Conservation (phyloP, 2,888 invertebrate species). For the Latrodectus elegans region DNA sequence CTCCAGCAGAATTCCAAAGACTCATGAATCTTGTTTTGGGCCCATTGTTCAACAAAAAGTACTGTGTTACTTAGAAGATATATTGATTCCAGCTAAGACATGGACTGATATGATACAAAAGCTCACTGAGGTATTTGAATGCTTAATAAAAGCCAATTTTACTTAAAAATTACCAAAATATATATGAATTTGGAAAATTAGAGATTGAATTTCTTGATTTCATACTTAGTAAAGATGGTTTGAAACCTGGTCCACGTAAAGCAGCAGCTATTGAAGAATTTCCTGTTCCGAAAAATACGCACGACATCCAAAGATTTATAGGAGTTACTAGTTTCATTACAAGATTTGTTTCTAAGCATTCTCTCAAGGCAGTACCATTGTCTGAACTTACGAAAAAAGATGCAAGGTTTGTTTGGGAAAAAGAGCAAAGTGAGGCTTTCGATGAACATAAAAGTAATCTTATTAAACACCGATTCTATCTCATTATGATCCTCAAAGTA, state of each 20-base stretch:
- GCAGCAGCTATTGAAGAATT: not conserved
- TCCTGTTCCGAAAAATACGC: slow-evolving; percentile 7
- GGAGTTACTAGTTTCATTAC: slow-evolving; percentile 1
- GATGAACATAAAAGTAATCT: not conserved
- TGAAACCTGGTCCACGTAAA: slow-evolving; percentile 20
- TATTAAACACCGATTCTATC: not conserved
- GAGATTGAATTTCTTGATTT: slow-evolving; percentile 8
- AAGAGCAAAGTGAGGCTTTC: not conserved
- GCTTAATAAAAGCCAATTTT: not conserved
- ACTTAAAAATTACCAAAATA: slow-evolving; percentile 6
- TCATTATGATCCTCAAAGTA: not conserved
- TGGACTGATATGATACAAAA: slow-evolving; percentile 17
- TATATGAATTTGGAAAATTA: slow-evolving; percentile 12
- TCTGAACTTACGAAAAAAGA: not conserved
- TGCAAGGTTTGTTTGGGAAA: too few relatives aligned
- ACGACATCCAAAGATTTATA: slow-evolving; percentile 1
- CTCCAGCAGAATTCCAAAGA: slow-evolving; percentile 11
- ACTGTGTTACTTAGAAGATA: slow-evolving; percentile 15
- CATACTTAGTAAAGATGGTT: slow-evolving; percentile 15
- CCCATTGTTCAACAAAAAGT: slow-evolving; percentile 6
- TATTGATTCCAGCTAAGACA: slow-evolving; percentile 8
- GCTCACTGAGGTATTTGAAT: not conserved
- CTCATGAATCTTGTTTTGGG: slow-evolving; percentile 1
- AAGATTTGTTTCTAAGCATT: slow-evolving; percentile 2
- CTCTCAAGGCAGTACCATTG: not conserved